phyloP scores from a whole-genome alignment of 1,140 invertebrate species.

The Amyelois transitella region DNA sequence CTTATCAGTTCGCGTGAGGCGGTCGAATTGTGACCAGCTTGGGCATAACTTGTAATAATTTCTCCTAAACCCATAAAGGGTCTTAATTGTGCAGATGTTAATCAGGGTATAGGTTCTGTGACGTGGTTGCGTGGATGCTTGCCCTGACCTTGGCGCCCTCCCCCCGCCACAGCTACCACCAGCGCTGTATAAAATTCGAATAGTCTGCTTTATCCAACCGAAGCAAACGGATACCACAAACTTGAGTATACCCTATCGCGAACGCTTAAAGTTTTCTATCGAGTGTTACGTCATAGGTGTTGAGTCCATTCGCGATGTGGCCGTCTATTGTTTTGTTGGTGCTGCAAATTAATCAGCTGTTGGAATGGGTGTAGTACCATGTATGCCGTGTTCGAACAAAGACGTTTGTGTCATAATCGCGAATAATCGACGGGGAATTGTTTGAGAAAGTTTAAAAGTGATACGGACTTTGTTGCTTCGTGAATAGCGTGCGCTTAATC shows the following conservation, averaged over 20 bases:
- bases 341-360: conserved; percentile 65
- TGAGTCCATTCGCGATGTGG: conserved; percentile 22
- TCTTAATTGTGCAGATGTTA: conserved; percentile 42
- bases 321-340: conserved; percentile 55
- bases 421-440: not conserved
- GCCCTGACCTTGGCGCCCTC: conserved; percentile 58
- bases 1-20: conserved; percentile 48
- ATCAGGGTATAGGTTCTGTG: conserved; percentile 37
- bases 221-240: conserved; percentile 37
- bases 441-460: not conserved
- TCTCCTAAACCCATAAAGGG: conserved; percentile 45
- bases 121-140: conserved; percentile 52
- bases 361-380: conserved; percentile 50
- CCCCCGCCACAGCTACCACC: conserved; percentile 26
- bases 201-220: conserved; percentile 46
- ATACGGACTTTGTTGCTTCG: not conserved
- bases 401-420: conserved; percentile 34
- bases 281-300: conserved; percentile 9
- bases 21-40: conserved; percentile 25
- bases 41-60: conserved; percentile 47
- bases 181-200: conserved; percentile 54
- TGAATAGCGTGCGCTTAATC: not conserved
- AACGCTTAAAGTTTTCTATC: conserved; percentile 26
- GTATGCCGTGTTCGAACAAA: conserved; percentile 33
- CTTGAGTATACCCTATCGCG: conserved; percentile 27